These are phyloP conservation scores for Calycopis cecrops DNA, from an alignment of 1,140 invertebrate genomes.

Conservation along the genomic window DNA sequence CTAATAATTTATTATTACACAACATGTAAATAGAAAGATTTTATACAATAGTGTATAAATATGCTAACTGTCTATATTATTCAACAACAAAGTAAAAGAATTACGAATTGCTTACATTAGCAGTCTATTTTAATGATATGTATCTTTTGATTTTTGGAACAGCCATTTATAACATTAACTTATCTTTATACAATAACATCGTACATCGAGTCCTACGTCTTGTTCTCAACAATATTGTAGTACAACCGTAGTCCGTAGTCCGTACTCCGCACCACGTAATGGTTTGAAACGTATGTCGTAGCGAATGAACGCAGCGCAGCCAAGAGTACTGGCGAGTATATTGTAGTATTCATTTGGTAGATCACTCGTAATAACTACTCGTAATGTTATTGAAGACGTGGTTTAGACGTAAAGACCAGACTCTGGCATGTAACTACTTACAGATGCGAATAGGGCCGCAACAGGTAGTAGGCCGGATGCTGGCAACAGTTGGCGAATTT, in stretches of 20 bases:
- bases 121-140: conserved; percentile 74
- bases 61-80: conserved; percentile 60
- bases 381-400: too few relatives aligned
- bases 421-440: not conserved
- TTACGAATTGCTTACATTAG: conserved; percentile 69
- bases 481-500: not conserved
- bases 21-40: conserved; percentile 75
- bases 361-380: too few relatives aligned
- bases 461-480: not conserved
- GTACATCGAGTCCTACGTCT: conserved; percentile 10
- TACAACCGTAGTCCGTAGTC: too few relatives aligned
- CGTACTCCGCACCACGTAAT: too few relatives aligned
- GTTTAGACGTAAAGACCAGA: not conserved
- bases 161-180: conserved; percentile 50
- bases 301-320: too few relatives aligned
- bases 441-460: not conserved
- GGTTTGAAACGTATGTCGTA: too few relatives aligned
- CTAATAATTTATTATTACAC: conserved; percentile 69
- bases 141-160: conserved; percentile 72
- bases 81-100: conserved; percentile 72
- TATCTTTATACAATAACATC: conserved; percentile 10
- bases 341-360: too few relatives aligned
- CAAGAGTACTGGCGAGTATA: too few relatives aligned
- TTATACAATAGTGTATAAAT: conserved; percentile 74
- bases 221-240: conserved; percentile 3